These are phyloP conservation scores for Lepidocyrtoides sp. DNA, from an alignment of 2,888 invertebrate genomes.

Conservation along the genomic window DNA sequence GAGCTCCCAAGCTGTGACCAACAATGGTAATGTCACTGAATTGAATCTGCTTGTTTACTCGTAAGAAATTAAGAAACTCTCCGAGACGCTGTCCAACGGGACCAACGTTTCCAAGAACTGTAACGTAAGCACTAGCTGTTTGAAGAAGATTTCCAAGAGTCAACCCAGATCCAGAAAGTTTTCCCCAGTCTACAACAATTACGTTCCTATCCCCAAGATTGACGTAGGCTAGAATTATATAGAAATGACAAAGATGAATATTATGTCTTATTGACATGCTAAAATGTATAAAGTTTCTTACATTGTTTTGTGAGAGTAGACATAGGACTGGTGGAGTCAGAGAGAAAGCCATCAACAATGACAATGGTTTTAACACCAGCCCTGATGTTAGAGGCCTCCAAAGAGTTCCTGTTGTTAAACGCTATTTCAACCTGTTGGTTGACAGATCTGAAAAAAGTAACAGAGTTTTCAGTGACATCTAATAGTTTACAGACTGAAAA, in stretches of 20 bases:
- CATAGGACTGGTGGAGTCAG: constrained; percentile 67
- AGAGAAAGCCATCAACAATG: constrained; percentile 74
- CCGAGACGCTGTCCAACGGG: constrained; percentile 74
- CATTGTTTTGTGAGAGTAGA: neutral
- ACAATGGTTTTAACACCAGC: constrained; percentile 47
- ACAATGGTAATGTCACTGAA: constrained; percentile 74
- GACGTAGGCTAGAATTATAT: constrained; percentile 22
- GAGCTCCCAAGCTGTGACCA: constrained; percentile 80
- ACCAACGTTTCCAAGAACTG: constrained; percentile 73
- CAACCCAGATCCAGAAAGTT: constrained; percentile 68
- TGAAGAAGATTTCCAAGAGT: constrained; percentile 54
- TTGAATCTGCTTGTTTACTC: constrained; percentile 48
- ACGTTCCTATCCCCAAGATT: constrained; percentile 55
- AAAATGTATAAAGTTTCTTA: too few relatives aligned
- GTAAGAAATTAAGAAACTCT: constrained; percentile 76
- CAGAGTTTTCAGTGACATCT: too few relatives aligned
- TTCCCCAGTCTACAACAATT: constrained; percentile 79
- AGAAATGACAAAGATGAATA: neutral
- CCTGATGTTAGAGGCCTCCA: constrained; percentile 60
- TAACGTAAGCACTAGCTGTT: constrained; percentile 56
- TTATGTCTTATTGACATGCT: neutral
- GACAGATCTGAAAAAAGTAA: neutral
- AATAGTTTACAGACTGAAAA: too few relatives aligned
- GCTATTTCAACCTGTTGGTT: constrained; percentile 51
- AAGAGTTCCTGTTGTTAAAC: constrained; percentile 64